Evolutionary conservation across 2,113 vertebrate genomes (phyloP), one percentile per base, ranked within the genome.

Genomic region (Malurus elegans): DNA sequence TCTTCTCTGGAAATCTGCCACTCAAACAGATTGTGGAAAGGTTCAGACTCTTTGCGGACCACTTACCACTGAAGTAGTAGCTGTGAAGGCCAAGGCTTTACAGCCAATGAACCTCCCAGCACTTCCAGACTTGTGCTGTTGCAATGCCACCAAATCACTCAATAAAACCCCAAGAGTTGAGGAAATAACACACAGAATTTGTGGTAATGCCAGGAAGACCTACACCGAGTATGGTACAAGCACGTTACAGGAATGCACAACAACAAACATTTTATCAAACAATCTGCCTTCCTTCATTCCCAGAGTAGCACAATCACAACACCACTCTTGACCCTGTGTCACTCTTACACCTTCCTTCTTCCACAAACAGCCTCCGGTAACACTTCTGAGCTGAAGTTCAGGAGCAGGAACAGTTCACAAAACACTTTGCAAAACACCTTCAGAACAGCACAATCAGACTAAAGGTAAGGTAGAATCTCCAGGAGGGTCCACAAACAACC

Each of bases 101-200:
- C 0, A 0, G 36, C 8, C 25, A 18, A 8, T 5, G 38, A 79
- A 17, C 18, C 18, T 56, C 45, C 8, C 45, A 28, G 50, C 28
- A 24, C 53, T 45, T 58, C 58, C 42, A 80, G 61, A 7, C 29
- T 42, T 3, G 0, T 12, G 8, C 40, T 34, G 8, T n/a, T 31
- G 31, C 50, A 74, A 10, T 4, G 18, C 18, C 10, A 3, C 18
- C 18, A 10, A 70, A 85, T 31, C 13, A 2, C 48, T 20, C 44
- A 31, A 4, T 9, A 24, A 31, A 36, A 23, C 47, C 50, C 69
- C 71, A 31, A 4, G 3, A 60, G 66, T 57, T 58, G 10, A 1
- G 3, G 32, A 4, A 28, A 19, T 10, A 51, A 64, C 25, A 51
- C 45, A 70, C 15, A 42, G 23, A 54, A 20, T 45, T 36, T 54